A percentile compares a stretch with the other conserved stretches of the same genome.
phyloP scores from a whole-genome alignment of 2,113 vertebrate genomes.

The Prionailurus viverrinus region DNA sequence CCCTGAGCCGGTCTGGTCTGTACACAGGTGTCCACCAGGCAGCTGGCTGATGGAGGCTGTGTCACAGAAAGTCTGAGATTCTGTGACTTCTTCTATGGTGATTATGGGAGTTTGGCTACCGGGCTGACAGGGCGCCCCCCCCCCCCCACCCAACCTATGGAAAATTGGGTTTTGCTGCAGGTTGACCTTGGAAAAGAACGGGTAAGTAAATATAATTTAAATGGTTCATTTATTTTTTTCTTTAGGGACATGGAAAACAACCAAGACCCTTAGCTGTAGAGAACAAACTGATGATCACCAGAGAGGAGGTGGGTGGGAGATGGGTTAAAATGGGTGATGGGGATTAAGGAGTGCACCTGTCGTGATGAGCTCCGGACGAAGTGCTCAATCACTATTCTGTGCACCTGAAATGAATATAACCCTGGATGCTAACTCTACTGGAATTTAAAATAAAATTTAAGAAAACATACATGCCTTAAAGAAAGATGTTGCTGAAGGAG shows the following conservation, averaged over 20 bases:
- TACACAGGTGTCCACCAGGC: neutral
- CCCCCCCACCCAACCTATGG: too few species aligned
- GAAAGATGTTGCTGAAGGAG: neutral
- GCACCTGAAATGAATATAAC: neutral
- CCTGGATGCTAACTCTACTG: neutral
- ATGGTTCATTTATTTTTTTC: neutral
- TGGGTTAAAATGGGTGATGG: neutral
- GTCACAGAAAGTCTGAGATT: neutral
- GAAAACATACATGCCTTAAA: neutral
- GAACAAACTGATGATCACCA: neutral
- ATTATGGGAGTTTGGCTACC: too few species aligned
- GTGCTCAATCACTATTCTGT: neutral
- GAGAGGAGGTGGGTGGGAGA: neutral
- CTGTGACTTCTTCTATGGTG: neutral
- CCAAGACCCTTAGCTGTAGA: neutral
- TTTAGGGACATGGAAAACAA: neutral
- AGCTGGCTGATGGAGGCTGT: rapidly evolving
- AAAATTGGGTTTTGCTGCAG: neutral
- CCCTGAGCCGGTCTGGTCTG: neutral
- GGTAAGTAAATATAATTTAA: neutral
- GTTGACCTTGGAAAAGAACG: neutral
- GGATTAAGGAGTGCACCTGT: neutral
- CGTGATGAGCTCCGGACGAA: rapidly evolving
- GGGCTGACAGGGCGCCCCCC: neutral
- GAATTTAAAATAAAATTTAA: neutral